These are phyloP conservation scores for Drosophila longiperda DNA, from an alignment of 2,888 invertebrate genomes.

Conservation along the genomic window DNA sequence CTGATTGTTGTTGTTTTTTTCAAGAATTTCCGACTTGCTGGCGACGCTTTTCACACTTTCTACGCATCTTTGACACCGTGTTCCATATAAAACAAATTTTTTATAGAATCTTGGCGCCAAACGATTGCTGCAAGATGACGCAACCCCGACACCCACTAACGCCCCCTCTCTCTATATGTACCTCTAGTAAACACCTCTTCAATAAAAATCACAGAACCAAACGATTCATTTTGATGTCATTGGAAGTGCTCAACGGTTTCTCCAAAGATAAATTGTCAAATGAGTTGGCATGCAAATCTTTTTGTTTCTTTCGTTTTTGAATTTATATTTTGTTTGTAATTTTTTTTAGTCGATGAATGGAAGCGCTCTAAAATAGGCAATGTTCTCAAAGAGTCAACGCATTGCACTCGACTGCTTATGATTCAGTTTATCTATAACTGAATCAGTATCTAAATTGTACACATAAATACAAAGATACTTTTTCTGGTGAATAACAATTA, in stretches of 20 bases:
- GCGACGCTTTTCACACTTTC: slow-evolving; percentile 69
- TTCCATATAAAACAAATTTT: slow-evolving; percentile 56
- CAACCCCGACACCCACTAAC: slow-evolving; percentile 19
- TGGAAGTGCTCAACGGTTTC: slow-evolving; percentile 49
- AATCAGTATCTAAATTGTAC: slow-evolving; percentile 5
- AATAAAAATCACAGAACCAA: slow-evolving; percentile 11
- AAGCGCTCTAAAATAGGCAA: slow-evolving; percentile 73
- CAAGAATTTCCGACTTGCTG: slow-evolving; percentile 67
- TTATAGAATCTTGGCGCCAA: slow-evolving; percentile 77
- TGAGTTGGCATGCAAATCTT: slow-evolving; percentile 25
- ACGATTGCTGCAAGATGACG: slow-evolving; percentile 62
- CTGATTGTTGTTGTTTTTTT: slow-evolving; percentile 34
- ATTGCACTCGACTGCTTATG: slow-evolving; percentile 25
- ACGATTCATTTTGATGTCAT: slow-evolving; percentile 64
- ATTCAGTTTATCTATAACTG: slow-evolving; percentile 39
- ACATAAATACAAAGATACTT: neutral
- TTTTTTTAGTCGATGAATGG: slow-evolving; percentile 42
- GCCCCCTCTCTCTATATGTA: neutral
- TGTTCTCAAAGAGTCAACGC: slow-evolving; percentile 31
- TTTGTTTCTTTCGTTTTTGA: neutral
- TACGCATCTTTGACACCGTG: slow-evolving; percentile 60
- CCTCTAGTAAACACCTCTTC: slow-evolving; percentile 1
- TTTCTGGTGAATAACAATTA: slow-evolving; percentile 49
- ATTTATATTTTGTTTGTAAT: slow-evolving; percentile 21
- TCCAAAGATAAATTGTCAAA: slow-evolving; percentile 44